These are phyloP conservation scores for Oscheius sp. DNA, from an alignment of 2,888 invertebrate genomes.

Conservation along the genomic window DNA sequence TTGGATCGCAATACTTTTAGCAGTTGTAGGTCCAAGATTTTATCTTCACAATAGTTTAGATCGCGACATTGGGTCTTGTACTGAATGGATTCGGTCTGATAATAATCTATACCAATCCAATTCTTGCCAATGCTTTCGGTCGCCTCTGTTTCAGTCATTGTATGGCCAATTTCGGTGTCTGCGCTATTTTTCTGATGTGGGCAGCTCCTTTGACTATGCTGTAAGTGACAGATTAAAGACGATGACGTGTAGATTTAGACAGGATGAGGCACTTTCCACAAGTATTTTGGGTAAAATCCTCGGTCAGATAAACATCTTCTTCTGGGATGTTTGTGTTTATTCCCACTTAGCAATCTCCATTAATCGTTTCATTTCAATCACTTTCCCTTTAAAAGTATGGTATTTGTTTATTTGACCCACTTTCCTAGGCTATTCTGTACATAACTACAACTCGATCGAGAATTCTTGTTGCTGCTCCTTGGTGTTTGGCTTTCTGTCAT, in stretches of 20 bases:
- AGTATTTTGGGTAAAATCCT: constrained; percentile 33
- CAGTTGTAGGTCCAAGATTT: no score
- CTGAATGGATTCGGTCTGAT: constrained; percentile 39
- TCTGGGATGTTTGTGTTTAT: constrained; percentile 55
- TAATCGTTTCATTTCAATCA: constrained; percentile 47
- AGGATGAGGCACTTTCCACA: constrained; percentile 24
- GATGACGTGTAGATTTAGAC: not conserved
- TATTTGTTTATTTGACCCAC: not conserved
- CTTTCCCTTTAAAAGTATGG: constrained; percentile 39
- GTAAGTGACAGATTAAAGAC: constrained; percentile 23
- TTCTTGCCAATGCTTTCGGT: constrained; percentile 43
- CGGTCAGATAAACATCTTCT: constrained; percentile 51
- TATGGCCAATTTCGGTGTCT: constrained; percentile 44
- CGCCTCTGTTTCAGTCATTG: constrained; percentile 44
- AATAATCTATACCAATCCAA: constrained; percentile 39
- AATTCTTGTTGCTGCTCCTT: constrained; percentile 38
- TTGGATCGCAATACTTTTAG: no score
- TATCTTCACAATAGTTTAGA: constrained; percentile 27
- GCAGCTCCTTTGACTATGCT: constrained; percentile 36
- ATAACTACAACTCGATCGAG: constrained; percentile 19
- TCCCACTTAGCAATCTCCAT: constrained; percentile 49
- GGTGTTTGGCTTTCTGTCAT: constrained; percentile 42
- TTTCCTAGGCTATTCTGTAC: not conserved
- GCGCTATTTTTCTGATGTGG: constrained; percentile 41
- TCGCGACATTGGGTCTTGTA: constrained; percentile 37